Evolutionary conservation across 2,797 vertebrate species (phyloP).

Genomic region (Leuciscus waleckii): DNA sequence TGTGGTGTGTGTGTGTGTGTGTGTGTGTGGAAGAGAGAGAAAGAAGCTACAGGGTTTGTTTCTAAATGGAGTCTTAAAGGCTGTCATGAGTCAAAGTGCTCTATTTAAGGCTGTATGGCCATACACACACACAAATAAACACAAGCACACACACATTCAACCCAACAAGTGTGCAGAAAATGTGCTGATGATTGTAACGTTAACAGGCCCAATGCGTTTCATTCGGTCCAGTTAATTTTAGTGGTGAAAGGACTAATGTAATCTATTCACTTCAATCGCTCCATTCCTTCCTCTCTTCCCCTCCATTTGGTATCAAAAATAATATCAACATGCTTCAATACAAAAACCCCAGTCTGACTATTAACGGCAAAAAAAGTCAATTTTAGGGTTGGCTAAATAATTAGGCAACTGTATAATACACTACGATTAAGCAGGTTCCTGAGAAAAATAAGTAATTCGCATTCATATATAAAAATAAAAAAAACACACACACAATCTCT

Average conservation of each 20-base stretch:
- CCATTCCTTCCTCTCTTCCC: conserved; percentile 31
- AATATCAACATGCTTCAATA: conserved; percentile 40
- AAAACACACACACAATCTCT: background rate
- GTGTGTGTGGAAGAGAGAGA: conserved; percentile 54
- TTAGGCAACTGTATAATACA: conserved; percentile 50
- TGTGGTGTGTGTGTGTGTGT: conserved; percentile 38
- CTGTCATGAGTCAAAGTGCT: conserved; percentile 80
- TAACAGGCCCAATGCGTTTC: conserved; percentile 35
- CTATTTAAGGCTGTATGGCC: conserved; percentile 75
- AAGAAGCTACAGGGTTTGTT: conserved; percentile 68
- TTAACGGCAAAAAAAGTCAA: background rate
- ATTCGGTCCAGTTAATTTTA: conserved; percentile 33
- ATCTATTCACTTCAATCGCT: conserved; percentile 46
- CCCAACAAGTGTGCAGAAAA: conserved; percentile 46
- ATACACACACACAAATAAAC: conserved; percentile 37
- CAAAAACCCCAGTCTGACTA: background rate
- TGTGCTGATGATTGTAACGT: conserved; percentile 45
- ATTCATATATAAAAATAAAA: background rate
- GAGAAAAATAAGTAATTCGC: background rate
- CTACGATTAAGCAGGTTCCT: background rate
- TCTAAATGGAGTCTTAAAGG: conserved; percentile 70
- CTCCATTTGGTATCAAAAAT: conserved; percentile 40
- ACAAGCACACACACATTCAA: background rate
- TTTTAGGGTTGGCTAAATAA: conserved; percentile 50
- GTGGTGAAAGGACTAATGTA: conserved; percentile 73